Percentiles rank a stretch among this genome's conserved stretches.
Conservation (phyloP, 2,888 invertebrate genomes). For the Dendrolimus pini region DNA sequence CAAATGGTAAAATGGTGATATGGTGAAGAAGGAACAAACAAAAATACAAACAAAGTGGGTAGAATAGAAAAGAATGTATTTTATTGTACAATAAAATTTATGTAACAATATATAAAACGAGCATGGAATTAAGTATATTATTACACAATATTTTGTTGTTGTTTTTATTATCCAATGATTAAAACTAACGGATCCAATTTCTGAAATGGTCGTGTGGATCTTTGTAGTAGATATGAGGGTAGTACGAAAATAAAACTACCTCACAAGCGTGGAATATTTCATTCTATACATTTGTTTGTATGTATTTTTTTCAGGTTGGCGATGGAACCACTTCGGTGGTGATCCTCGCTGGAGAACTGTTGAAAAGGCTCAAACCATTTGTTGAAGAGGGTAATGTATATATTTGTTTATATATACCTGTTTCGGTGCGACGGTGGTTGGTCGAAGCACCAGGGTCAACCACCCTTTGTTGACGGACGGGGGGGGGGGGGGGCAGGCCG, state of each 20-base stretch:
- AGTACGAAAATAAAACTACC: slow-evolving; percentile 13
- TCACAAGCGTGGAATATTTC: not conserved
- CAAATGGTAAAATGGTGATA: no score
- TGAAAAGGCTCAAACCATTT: slow-evolving; percentile 95
- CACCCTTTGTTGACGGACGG: no score
- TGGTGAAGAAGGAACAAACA: no score
- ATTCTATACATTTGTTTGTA: not conserved
- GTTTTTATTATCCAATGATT: slow-evolving; percentile 32
- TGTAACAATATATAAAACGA: no score
- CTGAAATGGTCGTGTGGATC: slow-evolving; percentile 35
- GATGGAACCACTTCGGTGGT: slow-evolving; percentile 99
- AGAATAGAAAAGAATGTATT: no score
- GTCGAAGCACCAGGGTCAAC: no score
- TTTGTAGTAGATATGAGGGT: slow-evolving; percentile 3
- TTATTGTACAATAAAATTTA: no score
- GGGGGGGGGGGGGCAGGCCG: no score
- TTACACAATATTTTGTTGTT: no score
- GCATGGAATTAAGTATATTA: no score
- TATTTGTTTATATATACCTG: not conserved
- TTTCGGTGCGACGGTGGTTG: no score
- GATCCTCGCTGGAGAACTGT: slow-evolving; percentile 94
- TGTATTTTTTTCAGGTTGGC: slow-evolving; percentile 83
- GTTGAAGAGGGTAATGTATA: slow-evolving; percentile 88
- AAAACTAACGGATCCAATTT: slow-evolving; percentile 61
- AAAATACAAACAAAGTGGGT: no score